phyloP scores from a whole-genome alignment of 2,113 vertebrate genomes.

The Pampusana beccarii region DNA sequence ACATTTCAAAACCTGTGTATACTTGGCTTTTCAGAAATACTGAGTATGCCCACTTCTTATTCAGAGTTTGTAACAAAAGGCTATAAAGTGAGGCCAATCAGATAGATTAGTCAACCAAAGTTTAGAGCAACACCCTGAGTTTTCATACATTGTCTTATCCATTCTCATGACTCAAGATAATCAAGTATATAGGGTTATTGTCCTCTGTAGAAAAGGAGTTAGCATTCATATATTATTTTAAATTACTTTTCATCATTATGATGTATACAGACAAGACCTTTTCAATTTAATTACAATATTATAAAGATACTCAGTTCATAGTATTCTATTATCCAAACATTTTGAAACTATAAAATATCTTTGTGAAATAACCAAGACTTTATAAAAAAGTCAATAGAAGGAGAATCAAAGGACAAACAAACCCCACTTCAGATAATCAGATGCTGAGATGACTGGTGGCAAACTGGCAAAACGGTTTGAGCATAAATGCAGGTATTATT shows the following conservation, averaged over 20 bases:
- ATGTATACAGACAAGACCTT: background rate
- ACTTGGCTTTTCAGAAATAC: background rate
- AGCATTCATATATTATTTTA: background rate
- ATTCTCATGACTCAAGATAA: rapidly evolving
- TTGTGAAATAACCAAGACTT: background rate
- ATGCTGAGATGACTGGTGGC: background rate
- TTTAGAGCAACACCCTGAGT: background rate
- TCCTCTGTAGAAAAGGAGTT: background rate
- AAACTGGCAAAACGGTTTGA: background rate
- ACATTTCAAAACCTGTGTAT: background rate
- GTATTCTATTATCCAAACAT: background rate
- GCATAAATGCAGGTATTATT: background rate
- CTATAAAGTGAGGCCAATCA: background rate
- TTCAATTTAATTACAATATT: background rate
- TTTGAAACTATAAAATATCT: background rate
- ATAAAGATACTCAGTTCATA: background rate
- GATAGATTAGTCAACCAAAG: background rate
- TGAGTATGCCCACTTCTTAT: background rate
- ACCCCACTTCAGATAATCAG: background rate
- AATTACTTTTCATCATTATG: background rate
- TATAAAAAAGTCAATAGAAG: background rate
- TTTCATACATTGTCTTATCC: background rate
- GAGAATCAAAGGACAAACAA: background rate
- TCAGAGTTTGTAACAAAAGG: background rate
- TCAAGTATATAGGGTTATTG: background rate